Percentiles rank a stretch among this genome's conserved stretches.
Conservation (phyloP, 2,797 vertebrate species). For the Arremon aurantiirostris region DNA sequence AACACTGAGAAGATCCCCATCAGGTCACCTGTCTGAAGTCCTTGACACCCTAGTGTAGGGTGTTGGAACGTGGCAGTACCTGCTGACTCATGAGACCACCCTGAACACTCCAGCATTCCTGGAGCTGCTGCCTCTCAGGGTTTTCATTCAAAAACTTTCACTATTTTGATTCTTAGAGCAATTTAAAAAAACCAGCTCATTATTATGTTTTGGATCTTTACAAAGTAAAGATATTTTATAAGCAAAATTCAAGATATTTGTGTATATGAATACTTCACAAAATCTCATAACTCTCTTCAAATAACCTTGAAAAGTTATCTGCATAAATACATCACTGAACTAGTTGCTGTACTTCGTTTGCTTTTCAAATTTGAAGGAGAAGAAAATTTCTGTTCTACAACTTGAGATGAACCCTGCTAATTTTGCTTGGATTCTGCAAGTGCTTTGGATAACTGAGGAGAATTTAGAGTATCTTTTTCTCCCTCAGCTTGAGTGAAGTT, state of each 20-base stretch:
- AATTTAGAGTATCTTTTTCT: rapidly evolving
- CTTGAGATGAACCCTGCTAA: neutral
- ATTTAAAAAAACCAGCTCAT: neutral
- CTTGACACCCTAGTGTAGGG: neutral
- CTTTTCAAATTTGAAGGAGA: neutral
- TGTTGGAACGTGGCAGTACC: neutral
- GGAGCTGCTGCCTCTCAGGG: neutral
- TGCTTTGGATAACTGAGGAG: neutral
- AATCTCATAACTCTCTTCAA: neutral
- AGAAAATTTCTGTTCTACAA: neutral
- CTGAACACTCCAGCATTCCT: neutral
- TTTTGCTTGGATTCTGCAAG: neutral
- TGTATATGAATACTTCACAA: neutral
- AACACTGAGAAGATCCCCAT: neutral
- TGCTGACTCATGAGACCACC: neutral
- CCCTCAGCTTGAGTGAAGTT: neutral
- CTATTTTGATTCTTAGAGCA: neutral
- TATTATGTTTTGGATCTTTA: neutral
- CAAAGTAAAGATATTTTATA: neutral
- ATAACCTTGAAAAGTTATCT: neutral
- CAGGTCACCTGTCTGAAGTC: neutral
- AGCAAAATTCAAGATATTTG: neutral
- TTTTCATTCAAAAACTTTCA: neutral
- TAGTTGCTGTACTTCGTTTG: neutral
- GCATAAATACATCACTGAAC: neutral